Conservation (phyloP, 2,113 vertebrate species). For the Meles meles region DNA sequence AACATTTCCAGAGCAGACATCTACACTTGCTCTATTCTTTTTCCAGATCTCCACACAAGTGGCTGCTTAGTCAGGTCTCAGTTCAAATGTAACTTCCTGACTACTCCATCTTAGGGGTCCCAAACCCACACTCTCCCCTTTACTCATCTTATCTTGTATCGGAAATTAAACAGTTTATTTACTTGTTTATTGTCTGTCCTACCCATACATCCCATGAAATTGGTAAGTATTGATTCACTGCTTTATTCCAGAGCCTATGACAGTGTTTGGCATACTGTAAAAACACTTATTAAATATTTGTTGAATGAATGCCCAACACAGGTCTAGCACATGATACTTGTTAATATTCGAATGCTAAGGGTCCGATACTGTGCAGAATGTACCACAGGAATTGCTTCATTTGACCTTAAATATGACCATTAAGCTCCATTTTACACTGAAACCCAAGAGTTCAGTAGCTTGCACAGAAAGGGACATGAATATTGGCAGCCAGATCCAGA, state of each 20-base stretch:
- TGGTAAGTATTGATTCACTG: not conserved
- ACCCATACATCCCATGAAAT: not conserved
- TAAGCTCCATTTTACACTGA: not conserved
- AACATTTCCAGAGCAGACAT: not conserved
- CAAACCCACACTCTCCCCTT: not conserved
- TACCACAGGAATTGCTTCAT: not conserved
- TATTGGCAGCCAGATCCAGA: not conserved
- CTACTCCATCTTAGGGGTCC: not conserved
- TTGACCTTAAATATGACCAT: not conserved
- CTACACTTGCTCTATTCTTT: not conserved
- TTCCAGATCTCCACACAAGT: not conserved
- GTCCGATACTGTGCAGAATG: not conserved
- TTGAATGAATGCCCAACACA: not conserved
- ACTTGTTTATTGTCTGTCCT: not conserved
- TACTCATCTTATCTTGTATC: not conserved
- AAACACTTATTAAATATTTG: not conserved
- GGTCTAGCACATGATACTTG: not conserved
- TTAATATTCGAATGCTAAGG: not conserved
- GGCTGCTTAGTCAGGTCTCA: not conserved
- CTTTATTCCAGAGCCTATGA: not conserved
- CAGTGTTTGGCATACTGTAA: not conserved
- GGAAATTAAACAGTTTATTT: not conserved
- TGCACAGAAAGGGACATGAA: not conserved
- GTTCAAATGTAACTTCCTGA: not conserved
- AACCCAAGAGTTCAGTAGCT: not conserved